A percentile compares a stretch with the other conserved stretches of the same genome.
These are phyloP conservation scores for Lasioglossum albipes DNA, from an alignment of 1,140 invertebrate species.

Conservation along the genomic window DNA sequence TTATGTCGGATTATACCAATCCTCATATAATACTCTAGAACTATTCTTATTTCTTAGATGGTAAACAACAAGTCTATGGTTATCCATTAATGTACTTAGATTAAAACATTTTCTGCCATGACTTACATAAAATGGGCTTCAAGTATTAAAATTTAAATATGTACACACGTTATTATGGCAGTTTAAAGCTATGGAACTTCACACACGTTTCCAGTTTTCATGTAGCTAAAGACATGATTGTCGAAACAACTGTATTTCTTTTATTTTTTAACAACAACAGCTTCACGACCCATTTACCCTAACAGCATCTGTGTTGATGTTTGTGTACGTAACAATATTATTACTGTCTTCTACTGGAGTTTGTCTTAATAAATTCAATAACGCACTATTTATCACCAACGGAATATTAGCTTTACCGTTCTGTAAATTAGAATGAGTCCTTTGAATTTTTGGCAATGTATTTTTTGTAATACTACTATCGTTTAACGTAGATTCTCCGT, in stretches of 20 bases:
- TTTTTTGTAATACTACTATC: constrained; percentile 47
- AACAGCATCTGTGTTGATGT: constrained; percentile 71
- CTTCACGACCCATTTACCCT: constrained; percentile 71
- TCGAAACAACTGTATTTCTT: background rate
- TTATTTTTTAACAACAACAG: background rate
- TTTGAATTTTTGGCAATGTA: constrained; percentile 67
- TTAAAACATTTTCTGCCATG: constrained; percentile 49
- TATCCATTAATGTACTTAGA: constrained; percentile 11
- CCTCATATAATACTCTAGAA: constrained; percentile 29
- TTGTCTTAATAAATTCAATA: constrained; percentile 74
- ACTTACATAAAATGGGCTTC: constrained; percentile 10
- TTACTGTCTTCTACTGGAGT: constrained; percentile 70
- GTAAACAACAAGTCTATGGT: constrained; percentile 40
- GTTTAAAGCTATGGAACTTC: constrained; percentile 58
- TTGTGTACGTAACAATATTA: constrained; percentile 74
- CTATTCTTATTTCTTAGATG: constrained; percentile 22
- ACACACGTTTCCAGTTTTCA: background rate
- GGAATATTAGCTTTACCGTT: constrained; percentile 76
- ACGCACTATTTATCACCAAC: constrained; percentile 73
- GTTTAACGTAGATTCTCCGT: constrained; percentile 27
- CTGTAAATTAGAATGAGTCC: constrained; percentile 69
- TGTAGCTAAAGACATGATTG: constrained; percentile 6
- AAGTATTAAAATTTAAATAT: constrained; percentile 51
- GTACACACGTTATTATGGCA: constrained; percentile 61
- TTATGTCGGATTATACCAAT: constrained; percentile 20